phyloP scores from a whole-genome alignment of 2,797 vertebrate species.

The Oreortyx pictus region DNA sequence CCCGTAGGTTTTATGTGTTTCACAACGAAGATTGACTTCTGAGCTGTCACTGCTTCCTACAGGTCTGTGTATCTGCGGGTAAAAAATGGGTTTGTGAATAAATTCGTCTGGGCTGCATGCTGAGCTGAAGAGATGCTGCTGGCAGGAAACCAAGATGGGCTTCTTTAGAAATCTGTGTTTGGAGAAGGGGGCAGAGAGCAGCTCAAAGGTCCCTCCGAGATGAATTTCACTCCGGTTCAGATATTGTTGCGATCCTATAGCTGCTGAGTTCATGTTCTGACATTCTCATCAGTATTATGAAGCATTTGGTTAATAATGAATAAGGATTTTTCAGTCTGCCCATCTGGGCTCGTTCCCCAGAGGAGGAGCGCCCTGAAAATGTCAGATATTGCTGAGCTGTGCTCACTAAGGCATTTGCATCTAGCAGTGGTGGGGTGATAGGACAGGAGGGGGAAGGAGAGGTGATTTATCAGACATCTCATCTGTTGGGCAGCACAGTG shows the following conservation, averaged over 20 bases:
- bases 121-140: constrained; percentile 7
- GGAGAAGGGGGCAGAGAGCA: constrained; percentile 9
- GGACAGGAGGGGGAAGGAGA: not conserved
- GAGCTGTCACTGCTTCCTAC: not conserved
- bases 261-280: constrained; percentile 41
- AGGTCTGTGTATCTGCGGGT: not conserved
- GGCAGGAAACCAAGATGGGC: constrained; percentile 20
- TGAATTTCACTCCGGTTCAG: constrained; percentile 49
- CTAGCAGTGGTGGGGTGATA: not conserved
- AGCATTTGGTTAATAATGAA: constrained; percentile 40
- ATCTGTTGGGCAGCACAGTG: not conserved
- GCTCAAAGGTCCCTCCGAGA: constrained; percentile 13
- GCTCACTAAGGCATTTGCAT: not conserved
- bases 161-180: constrained; percentile 12
- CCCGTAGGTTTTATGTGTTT: not conserved
- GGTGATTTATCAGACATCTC: not conserved
- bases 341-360: not conserved
- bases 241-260: constrained; percentile 33
- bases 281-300: constrained; percentile 15
- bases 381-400: not conserved
- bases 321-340: not conserved
- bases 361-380: not conserved
- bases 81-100: constrained; percentile 46
- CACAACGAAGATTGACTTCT: not conserved
- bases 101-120: not conserved